Conservation (phyloP, 2,113 vertebrate genomes). For the Actinemys pallida region DNA sequence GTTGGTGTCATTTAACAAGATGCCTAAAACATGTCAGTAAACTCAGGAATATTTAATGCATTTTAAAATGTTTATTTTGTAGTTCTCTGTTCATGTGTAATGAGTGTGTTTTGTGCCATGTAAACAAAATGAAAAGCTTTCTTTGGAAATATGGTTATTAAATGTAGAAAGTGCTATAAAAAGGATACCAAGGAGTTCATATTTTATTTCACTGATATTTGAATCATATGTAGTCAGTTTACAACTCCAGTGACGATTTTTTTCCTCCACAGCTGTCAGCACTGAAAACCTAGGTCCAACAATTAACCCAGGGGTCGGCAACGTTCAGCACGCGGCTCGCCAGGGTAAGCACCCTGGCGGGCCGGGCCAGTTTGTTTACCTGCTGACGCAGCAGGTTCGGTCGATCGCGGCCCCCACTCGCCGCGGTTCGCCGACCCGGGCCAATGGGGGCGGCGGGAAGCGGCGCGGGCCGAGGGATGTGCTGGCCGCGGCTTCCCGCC, state of each 20-base stretch:
- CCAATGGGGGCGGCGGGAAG: too few species aligned
- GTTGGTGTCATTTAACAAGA: neutral
- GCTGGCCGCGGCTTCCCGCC: too few species aligned
- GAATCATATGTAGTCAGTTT: neutral
- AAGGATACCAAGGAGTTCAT: neutral
- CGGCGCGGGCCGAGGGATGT: too few species aligned
- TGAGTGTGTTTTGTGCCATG: neutral
- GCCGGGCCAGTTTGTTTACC: too few species aligned
- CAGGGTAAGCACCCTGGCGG: too few species aligned
- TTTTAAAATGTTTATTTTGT: neutral
- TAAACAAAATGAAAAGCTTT: neutral
- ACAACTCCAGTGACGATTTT: neutral
- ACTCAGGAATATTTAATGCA: neutral
- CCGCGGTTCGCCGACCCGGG: too few species aligned
- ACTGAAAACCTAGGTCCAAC: neutral
- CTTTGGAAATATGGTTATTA: neutral
- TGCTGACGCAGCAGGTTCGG: too few species aligned
- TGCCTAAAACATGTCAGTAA: neutral
- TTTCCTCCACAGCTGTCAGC: neutral
- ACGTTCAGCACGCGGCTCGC: too few species aligned
- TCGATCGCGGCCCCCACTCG: too few species aligned
- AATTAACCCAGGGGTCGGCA: neutral
- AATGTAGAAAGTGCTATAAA: neutral
- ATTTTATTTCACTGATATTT: neutral
- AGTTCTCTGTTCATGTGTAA: neutral